Conservation (phyloP, 2,888 invertebrate genomes). For the Nomada hirtipes region DNA sequence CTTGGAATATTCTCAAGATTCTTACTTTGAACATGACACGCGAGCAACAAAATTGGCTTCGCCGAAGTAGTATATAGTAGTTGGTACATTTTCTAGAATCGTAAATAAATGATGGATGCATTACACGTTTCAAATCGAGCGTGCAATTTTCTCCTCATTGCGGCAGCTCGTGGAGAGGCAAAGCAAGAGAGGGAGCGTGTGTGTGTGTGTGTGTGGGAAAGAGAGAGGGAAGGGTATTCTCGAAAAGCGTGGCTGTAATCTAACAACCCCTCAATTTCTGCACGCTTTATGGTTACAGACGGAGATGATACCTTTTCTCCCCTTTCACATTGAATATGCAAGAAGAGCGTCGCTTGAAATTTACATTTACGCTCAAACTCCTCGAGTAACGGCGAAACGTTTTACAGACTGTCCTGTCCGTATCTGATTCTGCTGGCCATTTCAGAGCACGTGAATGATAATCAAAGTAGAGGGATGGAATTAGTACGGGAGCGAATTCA, state of each 20-base stretch:
- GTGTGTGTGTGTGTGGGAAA: not conserved
- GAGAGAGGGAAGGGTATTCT: conserved; percentile 28
- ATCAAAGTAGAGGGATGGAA: conserved; percentile 34
- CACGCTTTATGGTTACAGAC: conserved; percentile 58
- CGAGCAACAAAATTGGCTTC: conserved; percentile 22
- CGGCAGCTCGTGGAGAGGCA: not conserved
- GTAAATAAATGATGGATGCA: conserved; percentile 51
- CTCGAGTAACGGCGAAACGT: conserved; percentile 52
- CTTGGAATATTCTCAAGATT: not conserved
- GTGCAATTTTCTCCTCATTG: conserved; percentile 48
- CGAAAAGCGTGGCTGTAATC: conserved; percentile 53
- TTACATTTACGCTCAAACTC: conserved; percentile 63
- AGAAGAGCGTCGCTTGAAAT: conserved; percentile 61
- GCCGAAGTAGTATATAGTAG: conserved; percentile 15
- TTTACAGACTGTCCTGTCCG: conserved; percentile 54
- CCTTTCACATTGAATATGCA: conserved; percentile 65
- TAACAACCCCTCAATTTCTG: conserved; percentile 64
- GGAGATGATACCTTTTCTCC: conserved; percentile 62
- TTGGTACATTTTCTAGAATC: conserved; percentile 31
- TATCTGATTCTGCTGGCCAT: conserved; percentile 41
- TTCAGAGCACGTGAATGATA: conserved; percentile 35
- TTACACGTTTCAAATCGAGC: conserved; percentile 60
- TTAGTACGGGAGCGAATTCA: conserved; percentile 7
- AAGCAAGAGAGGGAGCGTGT: not conserved
- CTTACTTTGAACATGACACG: not conserved